Evolutionary conservation across 2,113 vertebrate species (phyloP), one percentile per base, ranked within the genome.

Genomic region (Archocentrus centrarchus): DNA sequence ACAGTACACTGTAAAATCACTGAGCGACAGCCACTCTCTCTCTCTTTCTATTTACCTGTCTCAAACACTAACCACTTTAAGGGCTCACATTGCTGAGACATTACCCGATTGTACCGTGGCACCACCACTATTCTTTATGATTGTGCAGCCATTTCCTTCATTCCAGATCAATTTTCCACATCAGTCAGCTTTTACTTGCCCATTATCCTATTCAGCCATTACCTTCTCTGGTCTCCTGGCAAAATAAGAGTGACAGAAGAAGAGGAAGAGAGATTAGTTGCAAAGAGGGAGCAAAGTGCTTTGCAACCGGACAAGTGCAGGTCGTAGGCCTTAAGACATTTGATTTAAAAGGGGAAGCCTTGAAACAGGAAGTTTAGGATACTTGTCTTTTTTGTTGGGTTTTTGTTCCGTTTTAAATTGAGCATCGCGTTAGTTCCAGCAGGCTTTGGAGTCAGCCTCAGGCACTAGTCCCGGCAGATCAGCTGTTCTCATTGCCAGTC

Each of bases 91-190:
- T 70, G 27, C 89, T 22, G 76, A 83, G 75, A 89, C 77, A 85
- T 92, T 86, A 81, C 83, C 90, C 82, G 86, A 87, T 89, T 84
- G 82, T 84, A 18, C 50, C 1, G 18, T 35, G 35, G 35, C 82
- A 59, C 82, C 32, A 4, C 78, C 22, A 4, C 75, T 83, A 59
- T 73, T 87, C 84, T 82, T 88, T 76, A 30, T 90, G 89, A 94
- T 93, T 92, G 91, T 73, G 47, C 63, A 68, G 89, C 89, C 80
- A 86, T 88, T 90, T 89, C 87, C 86, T 80, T 91, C 92, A 80
- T 89, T 92, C 78, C 86, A 86, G 87, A 91, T 92, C 91, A 91
- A 92, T 93, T 91, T 93, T 83, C 78, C 85, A 85, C 91, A 92
- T 94, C 92, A 90, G 80, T 86, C 92, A 68, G 89, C 85, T 89